phyloP scores from a whole-genome alignment of 2,797 vertebrate genomes.

The Protonibea diacanthus region DNA sequence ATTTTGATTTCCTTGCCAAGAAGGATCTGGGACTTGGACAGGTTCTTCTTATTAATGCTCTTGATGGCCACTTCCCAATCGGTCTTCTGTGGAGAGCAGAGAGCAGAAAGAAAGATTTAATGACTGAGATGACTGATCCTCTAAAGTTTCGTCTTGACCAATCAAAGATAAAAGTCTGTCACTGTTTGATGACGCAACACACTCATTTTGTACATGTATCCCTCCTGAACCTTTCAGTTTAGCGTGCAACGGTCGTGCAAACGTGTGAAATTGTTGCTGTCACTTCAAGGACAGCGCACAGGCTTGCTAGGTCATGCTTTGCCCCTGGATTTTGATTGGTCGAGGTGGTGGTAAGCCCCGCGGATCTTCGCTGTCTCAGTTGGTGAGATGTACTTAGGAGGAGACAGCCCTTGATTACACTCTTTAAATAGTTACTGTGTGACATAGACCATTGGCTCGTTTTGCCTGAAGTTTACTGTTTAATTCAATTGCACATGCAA shows the following conservation, averaged over 20 bases:
- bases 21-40: slow-evolving; percentile 93
- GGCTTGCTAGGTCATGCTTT: background rate
- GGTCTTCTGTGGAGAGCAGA: slow-evolving; percentile 86
- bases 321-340: background rate
- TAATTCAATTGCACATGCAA: background rate
- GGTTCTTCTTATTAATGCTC: slow-evolving; percentile 95
- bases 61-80: slow-evolving; percentile 94
- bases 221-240: background rate
- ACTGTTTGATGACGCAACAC: background rate
- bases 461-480: background rate
- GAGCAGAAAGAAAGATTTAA: background rate
- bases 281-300: background rate
- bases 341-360: background rate
- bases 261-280: background rate
- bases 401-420: background rate
- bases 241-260: background rate
- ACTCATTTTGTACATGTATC: background rate
- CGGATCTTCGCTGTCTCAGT: background rate
- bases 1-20: slow-evolving; percentile 94
- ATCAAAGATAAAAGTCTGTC: background rate
- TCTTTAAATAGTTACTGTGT: background rate
- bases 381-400: background rate
- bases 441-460: background rate
- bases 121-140: background rate
- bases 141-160: background rate